Evolutionary conservation across 2,113 vertebrate species (phyloP), one percentile per base, ranked within the genome.

Genomic region (Muscicapa adusta): DNA sequence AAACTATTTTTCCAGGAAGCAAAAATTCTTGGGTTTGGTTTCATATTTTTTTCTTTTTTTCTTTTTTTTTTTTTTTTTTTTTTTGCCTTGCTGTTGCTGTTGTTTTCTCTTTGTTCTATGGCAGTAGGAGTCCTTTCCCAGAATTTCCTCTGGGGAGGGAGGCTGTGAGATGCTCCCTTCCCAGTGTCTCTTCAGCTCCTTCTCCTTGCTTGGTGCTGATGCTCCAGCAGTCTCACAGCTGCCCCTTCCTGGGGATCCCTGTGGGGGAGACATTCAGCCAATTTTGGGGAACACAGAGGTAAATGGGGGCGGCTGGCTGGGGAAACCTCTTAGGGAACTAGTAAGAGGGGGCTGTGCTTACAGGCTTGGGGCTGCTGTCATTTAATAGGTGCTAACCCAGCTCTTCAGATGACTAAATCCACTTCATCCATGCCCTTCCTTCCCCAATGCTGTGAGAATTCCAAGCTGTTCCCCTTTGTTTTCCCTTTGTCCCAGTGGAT

Each of bases 401-500:
- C 63, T 83, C 76, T 65, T 29, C 33, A 18, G 56, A 15, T 54
- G 22, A 17, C 47, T 40, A 3, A 40, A 89, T 10, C 56, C 4
- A 4, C 58, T 38, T 50, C 36, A 31, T 54, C 38, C 2, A 0
- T 40, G 62, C 45, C 60, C 47, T 73, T 68, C 33, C 18, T 58
- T 15, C 50, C 75, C n/a, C 75, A 33, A 2, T 53, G 48, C n/a
- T 5, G 0, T 34, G 61, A 53, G 81, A 54, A 76, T 48, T 33
- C 31, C 31, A 53, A 18, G 23, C 73, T 47, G 0, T 53, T 53
- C 61, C 15, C 18, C 50, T 66, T 47, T 54, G 26, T 87, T 66
- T 80, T 61, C 43, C 60, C 34, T 73, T 81, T 77, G 33, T 80
- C 15, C 53, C n/a, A 99, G 99, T 99, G 94, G 99, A 99, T 91